Evolutionary conservation across 2,113 vertebrate genomes (phyloP).

Genomic region (Podarcis raffonei): DNA sequence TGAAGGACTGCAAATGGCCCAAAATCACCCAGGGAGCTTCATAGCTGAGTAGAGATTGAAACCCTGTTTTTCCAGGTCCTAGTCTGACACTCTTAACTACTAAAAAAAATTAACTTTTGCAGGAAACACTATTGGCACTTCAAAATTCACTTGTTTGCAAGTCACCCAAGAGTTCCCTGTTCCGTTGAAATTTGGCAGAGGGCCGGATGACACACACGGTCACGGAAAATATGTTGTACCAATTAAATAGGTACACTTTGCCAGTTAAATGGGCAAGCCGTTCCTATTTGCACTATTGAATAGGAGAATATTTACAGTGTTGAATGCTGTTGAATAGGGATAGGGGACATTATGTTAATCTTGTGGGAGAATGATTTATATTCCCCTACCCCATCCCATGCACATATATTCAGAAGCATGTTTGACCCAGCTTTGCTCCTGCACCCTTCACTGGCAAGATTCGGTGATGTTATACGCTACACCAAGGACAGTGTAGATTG

Average conservation of each 20-base stretch:
- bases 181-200: background rate
- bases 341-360: background rate
- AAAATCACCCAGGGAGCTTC: too few relatives aligned
- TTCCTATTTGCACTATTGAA: background rate
- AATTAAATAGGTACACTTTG: background rate
- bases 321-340: background rate
- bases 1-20: too few relatives aligned
- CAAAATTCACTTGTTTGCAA: constrained; percentile 51
- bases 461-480: background rate
- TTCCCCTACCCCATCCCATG: background rate
- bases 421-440: background rate
- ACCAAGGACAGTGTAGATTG: background rate
- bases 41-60: too few relatives aligned
- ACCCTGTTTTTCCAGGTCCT: too few relatives aligned
- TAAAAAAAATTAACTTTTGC: constrained; percentile 32
- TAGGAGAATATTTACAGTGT: background rate
- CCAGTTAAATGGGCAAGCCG: background rate
- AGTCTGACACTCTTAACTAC: too few relatives aligned
- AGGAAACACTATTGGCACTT: constrained; percentile 56
- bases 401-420: background rate
- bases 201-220: background rate
- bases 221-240: background rate
- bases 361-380: background rate
- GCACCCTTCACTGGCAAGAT: background rate
- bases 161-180: background rate